phyloP scores from a whole-genome alignment of 2,888 invertebrate species.

The Leptinotarsa haldemani region DNA sequence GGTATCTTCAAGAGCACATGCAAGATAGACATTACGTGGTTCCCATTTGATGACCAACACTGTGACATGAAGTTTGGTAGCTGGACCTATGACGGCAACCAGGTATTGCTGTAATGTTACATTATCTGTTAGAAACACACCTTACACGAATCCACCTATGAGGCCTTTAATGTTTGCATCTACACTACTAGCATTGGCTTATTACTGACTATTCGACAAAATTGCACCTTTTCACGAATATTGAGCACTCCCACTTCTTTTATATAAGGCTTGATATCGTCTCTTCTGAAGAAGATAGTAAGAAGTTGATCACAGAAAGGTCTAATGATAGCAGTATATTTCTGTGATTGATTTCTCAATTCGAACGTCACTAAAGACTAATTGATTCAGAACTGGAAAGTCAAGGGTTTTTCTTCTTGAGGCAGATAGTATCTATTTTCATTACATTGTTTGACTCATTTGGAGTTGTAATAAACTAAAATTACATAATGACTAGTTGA shows the following conservation, averaged over 20 bases:
- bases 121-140: conserved; percentile 49
- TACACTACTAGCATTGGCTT: conserved; percentile 21
- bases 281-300: background rate
- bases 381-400: too few relatives aligned
- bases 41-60: conserved; percentile 99
- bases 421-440: too few relatives aligned
- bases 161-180: conserved; percentile 25
- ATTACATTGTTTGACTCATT: too few relatives aligned
- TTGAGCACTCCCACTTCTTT: background rate
- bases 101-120: conserved; percentile 73
- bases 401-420: too few relatives aligned
- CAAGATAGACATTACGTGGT: conserved; percentile 99
- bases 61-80: conserved; percentile 99
- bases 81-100: conserved; percentile 99
- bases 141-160: conserved; percentile 17
- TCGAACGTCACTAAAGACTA: too few relatives aligned
- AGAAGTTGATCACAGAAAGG: too few relatives aligned
- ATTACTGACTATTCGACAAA: conserved; percentile 3
- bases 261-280: background rate
- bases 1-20: conserved; percentile 99
- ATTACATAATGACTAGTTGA: too few relatives aligned
- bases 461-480: too few relatives aligned
- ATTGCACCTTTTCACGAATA: conserved; percentile 11
- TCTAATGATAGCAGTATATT: too few relatives aligned
- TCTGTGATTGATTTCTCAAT: too few relatives aligned